Conservation (phyloP, 2,113 vertebrate species). For the Pachycephala philippinensis region DNA sequence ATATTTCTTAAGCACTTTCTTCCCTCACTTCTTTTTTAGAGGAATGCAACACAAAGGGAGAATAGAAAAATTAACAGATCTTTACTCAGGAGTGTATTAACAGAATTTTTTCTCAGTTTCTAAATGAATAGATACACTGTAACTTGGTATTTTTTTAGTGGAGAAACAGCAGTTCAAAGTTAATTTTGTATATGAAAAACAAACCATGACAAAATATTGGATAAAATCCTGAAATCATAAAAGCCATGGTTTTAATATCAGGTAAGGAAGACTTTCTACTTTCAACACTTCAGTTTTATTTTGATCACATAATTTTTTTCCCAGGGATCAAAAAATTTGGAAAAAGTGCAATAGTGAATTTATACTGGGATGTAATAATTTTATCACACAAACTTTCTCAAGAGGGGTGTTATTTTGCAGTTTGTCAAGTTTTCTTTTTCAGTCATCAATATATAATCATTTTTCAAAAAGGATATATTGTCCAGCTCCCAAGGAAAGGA, state of each 20-base stretch:
- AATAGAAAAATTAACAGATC: background rate
- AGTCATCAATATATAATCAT: conserved; percentile 42
- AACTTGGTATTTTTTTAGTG: background rate
- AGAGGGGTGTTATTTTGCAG: background rate
- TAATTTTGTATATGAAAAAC: conserved; percentile 1
- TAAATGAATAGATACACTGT: background rate
- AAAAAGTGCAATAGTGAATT: background rate
- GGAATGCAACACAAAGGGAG: background rate
- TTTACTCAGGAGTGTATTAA: background rate
- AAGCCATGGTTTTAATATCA: background rate
- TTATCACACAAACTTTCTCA: conserved; percentile 8
- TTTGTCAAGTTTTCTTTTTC: conserved; percentile 34
- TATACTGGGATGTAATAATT: background rate
- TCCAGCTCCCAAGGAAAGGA: background rate
- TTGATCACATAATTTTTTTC: background rate
- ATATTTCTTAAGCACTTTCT: background rate
- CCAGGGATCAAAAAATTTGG: background rate
- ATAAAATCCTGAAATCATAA: background rate
- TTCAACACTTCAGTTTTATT: background rate
- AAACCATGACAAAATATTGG: background rate
- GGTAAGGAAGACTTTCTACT: background rate
- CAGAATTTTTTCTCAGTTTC: background rate
- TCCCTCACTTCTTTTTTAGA: background rate
- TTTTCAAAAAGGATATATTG: conserved; percentile 17
- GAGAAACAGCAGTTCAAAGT: background rate